phyloP scores from a whole-genome alignment of 2,797 vertebrate species.

The Myiotriccus ornatus region DNA sequence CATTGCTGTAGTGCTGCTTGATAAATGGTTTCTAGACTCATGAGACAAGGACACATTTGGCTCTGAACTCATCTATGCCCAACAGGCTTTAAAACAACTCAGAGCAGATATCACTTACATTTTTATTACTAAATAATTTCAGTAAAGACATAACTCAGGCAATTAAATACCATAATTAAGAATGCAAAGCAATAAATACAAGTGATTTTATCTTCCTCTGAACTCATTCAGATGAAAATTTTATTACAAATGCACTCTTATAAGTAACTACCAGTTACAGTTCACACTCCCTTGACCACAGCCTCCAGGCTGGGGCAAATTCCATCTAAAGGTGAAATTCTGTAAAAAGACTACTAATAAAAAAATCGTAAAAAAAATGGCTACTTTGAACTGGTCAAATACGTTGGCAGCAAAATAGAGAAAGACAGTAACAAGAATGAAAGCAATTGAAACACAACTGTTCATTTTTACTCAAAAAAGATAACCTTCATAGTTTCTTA shows the following conservation, averaged over 20 bases:
- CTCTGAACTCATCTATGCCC: slow-evolving; percentile 7
- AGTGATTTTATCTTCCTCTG: slow-evolving; percentile 3
- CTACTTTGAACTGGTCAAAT: background rate
- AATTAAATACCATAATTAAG: slow-evolving; percentile 22
- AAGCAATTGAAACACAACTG: background rate
- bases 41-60: background rate
- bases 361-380: background rate
- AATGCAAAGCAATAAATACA: slow-evolving; percentile 34
- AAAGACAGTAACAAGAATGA: background rate
- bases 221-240: slow-evolving; percentile 18
- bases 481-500: background rate
- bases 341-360: background rate
- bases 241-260: background rate
- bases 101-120: background rate
- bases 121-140: slow-evolving; percentile 26
- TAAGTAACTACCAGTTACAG: background rate
- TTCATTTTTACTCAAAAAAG: background rate
- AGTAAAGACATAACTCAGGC: background rate
- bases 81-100: slow-evolving; percentile 10
- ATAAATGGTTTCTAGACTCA: background rate
- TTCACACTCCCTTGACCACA: background rate
- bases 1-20: slow-evolving; percentile 7
- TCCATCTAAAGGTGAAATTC: slow-evolving; percentile 14
- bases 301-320: background rate
- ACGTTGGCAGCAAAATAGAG: slow-evolving; percentile 11